Base-by-base conservation (phyloP, 2,113 vertebrate genomes). In the Takifugu bimaculatus region DNA sequence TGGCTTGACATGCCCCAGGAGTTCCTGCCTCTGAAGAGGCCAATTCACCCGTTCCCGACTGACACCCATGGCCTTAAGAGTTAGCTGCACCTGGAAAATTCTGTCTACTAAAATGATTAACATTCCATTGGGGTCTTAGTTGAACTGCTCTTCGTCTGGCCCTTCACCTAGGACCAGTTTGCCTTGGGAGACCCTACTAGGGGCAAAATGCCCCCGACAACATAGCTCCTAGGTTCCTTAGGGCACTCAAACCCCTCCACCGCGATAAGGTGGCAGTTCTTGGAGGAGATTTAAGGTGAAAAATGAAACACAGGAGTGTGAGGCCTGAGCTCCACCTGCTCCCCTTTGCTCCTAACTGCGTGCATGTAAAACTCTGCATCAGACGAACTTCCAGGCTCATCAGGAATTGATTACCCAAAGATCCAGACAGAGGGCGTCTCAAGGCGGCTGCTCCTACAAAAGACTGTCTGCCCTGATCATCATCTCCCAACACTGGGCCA, bases 321-420 rank as follows among this genome's bases (percentile, higher is more conserved):
- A 42, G 27, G 35, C 47, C 13, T 2, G 20, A 20, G 20, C 20
- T 20, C 20, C 20, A 20, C 20, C 20, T 20, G 20, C 20, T 20
- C 20, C 20, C 20, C 20, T 20, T 20, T 20, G 20, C 20, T 20
- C 20, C 20, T 20, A 20, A 20, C 20, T 20, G 27, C 28, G 48
- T 43, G 48, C 35, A 27, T 52, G 54, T 72, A 10, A 57, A 69
- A 43, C 27, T 42, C 26, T 62, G 47, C 29, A 26, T 66, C 39
- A 1, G 48, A 55, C 60, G 60, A 79, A 51, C 52, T 48, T 50
- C 51, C 69, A n/a, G 48, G 58, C 58, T 64, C 54, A 54, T 61
- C 5, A 49, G 25, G 44, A 62, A 75, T 71, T 57, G 72, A 84
- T 72, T 65, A 27, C 44, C 35, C 44, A 68, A 70, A 50, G 60